Evolutionary conservation across 2,888 invertebrate genomes (phyloP).

Genomic region (Scaptodrosophila latifasciaeformis): DNA sequence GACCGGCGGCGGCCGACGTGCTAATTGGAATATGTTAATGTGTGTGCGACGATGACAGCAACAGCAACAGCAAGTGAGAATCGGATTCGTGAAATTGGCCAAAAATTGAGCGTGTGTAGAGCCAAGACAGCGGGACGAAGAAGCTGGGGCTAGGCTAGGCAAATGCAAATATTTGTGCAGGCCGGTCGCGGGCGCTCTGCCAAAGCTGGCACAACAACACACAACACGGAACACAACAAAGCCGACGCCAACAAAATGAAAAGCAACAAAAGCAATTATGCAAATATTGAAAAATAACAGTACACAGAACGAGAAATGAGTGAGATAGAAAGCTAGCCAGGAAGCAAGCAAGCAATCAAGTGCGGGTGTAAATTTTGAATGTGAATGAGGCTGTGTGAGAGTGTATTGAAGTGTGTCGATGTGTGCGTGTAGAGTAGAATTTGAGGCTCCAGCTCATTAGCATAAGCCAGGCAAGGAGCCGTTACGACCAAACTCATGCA

Average conservation of each 20-base stretch:
- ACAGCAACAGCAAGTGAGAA: background rate
- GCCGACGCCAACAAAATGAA: slow-evolving; percentile 46
- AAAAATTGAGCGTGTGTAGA: slow-evolving; percentile 37
- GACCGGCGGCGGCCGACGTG: slow-evolving; percentile 40
- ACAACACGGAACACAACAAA: no score
- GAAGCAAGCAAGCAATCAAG: no score
- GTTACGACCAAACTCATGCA: no score
- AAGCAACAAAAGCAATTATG: slow-evolving; percentile 60
- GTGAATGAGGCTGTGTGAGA: slow-evolving; percentile 4
- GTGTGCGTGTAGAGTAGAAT: slow-evolving; percentile 8
- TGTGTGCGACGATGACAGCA: slow-evolving; percentile 8
- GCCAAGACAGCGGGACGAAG: background rate
- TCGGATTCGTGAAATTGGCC: slow-evolving; percentile 45
- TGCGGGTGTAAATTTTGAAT: background rate
- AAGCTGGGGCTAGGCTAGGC: slow-evolving; percentile 2
- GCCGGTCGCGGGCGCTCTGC: background rate
- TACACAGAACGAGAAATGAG: no score
- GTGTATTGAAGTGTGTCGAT: slow-evolving; percentile 13
- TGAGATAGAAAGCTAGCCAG: no score
- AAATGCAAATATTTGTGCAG: slow-evolving; percentile 52
- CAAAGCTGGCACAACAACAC: background rate
- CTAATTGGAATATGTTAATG: slow-evolving; percentile 58
- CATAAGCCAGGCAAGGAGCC: slow-evolving; percentile 35
- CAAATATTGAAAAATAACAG: slow-evolving; percentile 58
- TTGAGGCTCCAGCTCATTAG: slow-evolving; percentile 32